A percentile compares a stretch with the other conserved stretches of the same genome.
phyloP scores from a whole-genome alignment of 2,113 vertebrate genomes.

The Cheilinus undulatus region DNA sequence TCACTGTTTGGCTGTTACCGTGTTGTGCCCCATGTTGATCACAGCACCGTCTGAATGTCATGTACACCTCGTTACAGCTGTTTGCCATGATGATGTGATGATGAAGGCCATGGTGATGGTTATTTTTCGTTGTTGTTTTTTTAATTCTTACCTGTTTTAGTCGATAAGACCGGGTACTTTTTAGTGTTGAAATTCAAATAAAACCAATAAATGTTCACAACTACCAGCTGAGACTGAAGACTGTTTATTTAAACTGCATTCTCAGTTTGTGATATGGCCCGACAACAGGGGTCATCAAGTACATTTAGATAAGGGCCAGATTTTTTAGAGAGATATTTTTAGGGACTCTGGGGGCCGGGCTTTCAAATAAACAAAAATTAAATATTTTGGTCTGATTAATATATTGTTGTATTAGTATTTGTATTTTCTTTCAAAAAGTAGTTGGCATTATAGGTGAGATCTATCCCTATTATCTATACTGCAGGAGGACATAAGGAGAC shows the following conservation, averaged over 20 bases:
- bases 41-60: slow-evolving; percentile 51
- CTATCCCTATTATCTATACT: too few relatives aligned
- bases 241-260: not conserved
- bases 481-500: too few relatives aligned
- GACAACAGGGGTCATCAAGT: too few relatives aligned
- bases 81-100: slow-evolving; percentile 26
- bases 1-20: slow-evolving; percentile 9
- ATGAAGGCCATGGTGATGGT: slow-evolving; percentile 34
- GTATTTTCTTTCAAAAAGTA: too few relatives aligned
- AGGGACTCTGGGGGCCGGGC: too few relatives aligned
- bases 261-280: too few relatives aligned
- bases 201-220: slow-evolving; percentile 74
- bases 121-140: slow-evolving; percentile 26
- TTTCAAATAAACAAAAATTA: too few relatives aligned
- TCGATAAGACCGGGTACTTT: slow-evolving; percentile 54
- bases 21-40: slow-evolving; percentile 25
- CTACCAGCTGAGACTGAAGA: not conserved
- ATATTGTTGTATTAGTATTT: too few relatives aligned
- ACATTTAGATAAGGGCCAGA: too few relatives aligned
- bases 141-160: slow-evolving; percentile 62
- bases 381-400: too few relatives aligned
- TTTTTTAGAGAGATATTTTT: too few relatives aligned
- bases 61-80: slow-evolving; percentile 21
- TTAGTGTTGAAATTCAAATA: slow-evolving; percentile 57
- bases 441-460: too few relatives aligned